Conservation (phyloP, 2,888 invertebrate genomes). For the Pardosa pseudoannulata region DNA sequence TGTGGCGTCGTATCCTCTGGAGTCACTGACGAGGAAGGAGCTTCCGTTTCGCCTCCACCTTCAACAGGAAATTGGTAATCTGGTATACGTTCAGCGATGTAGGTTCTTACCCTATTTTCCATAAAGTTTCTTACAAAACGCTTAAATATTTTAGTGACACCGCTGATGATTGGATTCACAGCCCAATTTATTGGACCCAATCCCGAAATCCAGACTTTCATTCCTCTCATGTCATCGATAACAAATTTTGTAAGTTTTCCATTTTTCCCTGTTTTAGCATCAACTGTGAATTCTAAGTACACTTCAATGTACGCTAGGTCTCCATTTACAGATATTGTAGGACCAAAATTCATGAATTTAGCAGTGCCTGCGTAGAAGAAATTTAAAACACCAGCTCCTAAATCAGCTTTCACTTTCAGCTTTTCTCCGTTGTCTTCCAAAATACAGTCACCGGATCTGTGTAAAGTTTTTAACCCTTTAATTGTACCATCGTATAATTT, state of each 20-base stretch:
- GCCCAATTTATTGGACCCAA: slow-evolving; percentile 44
- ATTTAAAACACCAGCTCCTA: slow-evolving; percentile 29
- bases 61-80: slow-evolving; percentile 39
- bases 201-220: slow-evolving; percentile 27
- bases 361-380: slow-evolving; percentile 28
- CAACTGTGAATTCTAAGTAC: slow-evolving; percentile 23
- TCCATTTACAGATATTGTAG: slow-evolving; percentile 19
- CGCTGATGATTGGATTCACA: slow-evolving; percentile 24
- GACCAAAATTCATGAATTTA: slow-evolving; percentile 37
- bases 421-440: slow-evolving; percentile 4
- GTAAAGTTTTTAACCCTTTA: slow-evolving; percentile 31
- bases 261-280: slow-evolving; percentile 30
- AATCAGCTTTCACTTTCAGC: slow-evolving; percentile 9
- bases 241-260: slow-evolving; percentile 27
- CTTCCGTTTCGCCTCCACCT: not conserved
- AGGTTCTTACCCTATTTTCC: slow-evolving; percentile 23
- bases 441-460: slow-evolving; percentile 15
- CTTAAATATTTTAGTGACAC: slow-evolving; percentile 22
- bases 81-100: slow-evolving; percentile 17
- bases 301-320: slow-evolving; percentile 33
- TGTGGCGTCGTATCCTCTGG: not conserved
- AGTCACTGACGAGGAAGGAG: not conserved
- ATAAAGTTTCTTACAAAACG: slow-evolving; percentile 6
- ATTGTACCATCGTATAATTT: slow-evolving; percentile 21
- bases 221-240: slow-evolving; percentile 28